These are phyloP conservation scores for Neomonachus schauinslandi DNA, from an alignment of 2,113 vertebrate species.

Conservation along the genomic window DNA sequence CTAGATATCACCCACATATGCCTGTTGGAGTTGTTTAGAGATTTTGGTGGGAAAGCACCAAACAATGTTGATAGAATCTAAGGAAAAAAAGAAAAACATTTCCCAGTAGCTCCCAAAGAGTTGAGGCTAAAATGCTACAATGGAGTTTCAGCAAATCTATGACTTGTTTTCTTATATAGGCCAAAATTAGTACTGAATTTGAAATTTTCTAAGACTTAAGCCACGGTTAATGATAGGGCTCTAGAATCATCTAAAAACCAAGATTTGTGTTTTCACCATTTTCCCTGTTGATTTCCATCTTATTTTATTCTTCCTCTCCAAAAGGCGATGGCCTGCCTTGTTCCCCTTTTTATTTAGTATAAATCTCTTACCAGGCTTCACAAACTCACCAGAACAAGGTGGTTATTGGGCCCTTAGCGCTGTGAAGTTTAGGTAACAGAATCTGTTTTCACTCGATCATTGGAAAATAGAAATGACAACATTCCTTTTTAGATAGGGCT, in stretches of 20 bases:
- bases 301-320: not conserved
- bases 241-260: not conserved
- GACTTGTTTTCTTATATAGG: not conserved
- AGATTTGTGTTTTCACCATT: not conserved
- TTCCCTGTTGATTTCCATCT: not conserved
- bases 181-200: not conserved
- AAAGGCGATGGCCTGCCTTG: not conserved
- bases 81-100: not conserved
- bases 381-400: not conserved
- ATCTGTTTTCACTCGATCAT: not conserved
- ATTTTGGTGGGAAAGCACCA: not conserved
- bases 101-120: not conserved
- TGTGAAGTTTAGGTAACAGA: slow-evolving; percentile 31
- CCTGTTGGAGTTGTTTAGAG: not conserved
- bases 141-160: not conserved
- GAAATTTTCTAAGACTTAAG: not conserved
- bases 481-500: not conserved
- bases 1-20: not conserved
- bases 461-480: slow-evolving; percentile 45
- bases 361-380: not conserved
- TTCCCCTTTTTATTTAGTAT: not conserved
- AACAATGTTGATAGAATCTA: not conserved
- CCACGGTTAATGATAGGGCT: not conserved
- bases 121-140: not conserved
- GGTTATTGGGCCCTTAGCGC: not conserved